Evolutionary conservation across 2,113 vertebrate genomes (phyloP).

Genomic region (Rana temporaria): DNA sequence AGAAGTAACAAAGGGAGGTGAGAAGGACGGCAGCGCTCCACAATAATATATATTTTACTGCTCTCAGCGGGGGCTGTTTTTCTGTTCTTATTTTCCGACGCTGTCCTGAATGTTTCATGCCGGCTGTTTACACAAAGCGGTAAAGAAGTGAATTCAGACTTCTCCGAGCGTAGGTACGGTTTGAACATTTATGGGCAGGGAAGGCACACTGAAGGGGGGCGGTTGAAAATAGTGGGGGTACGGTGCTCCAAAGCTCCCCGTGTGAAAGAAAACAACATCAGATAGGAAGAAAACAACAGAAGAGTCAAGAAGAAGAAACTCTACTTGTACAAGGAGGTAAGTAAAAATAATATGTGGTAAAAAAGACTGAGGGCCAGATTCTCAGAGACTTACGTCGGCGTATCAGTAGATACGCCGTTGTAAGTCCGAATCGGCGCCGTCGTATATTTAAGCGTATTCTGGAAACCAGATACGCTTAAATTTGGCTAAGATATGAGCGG

Average conservation of each 20-base stretch:
- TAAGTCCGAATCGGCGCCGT: too few species aligned
- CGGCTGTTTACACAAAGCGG: neutral
- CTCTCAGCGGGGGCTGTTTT: constrained; percentile 23
- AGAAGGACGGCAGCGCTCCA: neutral
- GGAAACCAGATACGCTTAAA: too few species aligned
- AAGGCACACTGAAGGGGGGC: neutral
- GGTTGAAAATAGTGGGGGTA: neutral
- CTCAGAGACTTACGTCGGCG: too few species aligned
- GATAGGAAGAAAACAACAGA: neutral
- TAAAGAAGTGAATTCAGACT: constrained; percentile 1
- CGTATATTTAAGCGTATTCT: too few species aligned
- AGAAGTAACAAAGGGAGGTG: neutral
- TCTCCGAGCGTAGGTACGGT: too few species aligned
- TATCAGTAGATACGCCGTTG: too few species aligned
- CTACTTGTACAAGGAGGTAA: too few species aligned
- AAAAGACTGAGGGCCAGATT: too few species aligned
- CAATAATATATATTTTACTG: constrained; percentile 4
- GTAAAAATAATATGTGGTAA: too few species aligned
- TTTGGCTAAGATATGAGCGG: too few species aligned
- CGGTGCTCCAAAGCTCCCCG: neutral
- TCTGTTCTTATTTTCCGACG: constrained; percentile 14
- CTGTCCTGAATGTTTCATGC: neutral
- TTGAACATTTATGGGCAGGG: neutral
- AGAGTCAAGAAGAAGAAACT: too few species aligned
- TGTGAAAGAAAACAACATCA: neutral